phyloP scores from a whole-genome alignment of 2,888 invertebrate species.

The Nysson spinosus region DNA sequence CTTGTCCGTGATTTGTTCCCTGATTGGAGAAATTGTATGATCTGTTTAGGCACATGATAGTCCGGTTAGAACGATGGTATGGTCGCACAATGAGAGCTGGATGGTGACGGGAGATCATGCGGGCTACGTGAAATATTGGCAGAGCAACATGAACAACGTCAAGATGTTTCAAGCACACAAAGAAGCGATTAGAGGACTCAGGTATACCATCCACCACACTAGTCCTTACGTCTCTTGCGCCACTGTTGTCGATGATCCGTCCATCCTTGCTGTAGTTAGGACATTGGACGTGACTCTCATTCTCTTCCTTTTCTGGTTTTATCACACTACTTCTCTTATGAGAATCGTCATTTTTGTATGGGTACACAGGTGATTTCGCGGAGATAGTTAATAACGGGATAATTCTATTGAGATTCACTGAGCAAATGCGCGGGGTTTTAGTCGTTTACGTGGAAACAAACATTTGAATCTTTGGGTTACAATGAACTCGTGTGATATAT shows the following conservation, averaged over 20 bases:
- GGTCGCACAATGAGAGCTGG: slow-evolving; percentile 99
- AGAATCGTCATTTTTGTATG: slow-evolving; percentile 60
- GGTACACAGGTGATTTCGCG: slow-evolving; percentile 68
- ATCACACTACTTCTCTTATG: slow-evolving; percentile 40
- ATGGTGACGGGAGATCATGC: slow-evolving; percentile 99
- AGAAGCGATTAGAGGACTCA: slow-evolving; percentile 99
- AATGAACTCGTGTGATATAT: slow-evolving; percentile 10
- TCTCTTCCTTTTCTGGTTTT: slow-evolving; percentile 62
- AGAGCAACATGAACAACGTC: slow-evolving; percentile 99
- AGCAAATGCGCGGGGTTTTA: slow-evolving; percentile 5
- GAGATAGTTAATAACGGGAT: too few relatives aligned
- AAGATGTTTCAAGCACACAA: slow-evolving; percentile 99
- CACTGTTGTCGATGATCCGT: slow-evolving; percentile 65
- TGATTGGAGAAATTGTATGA: slow-evolving; percentile 14
- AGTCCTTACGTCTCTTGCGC: slow-evolving; percentile 75
- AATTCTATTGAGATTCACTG: slow-evolving; percentile 15
- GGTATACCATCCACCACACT: slow-evolving; percentile 82
- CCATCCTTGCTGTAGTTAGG: slow-evolving; percentile 61
- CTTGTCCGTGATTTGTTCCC: neutral
- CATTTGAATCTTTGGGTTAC: neutral
- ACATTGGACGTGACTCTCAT: slow-evolving; percentile 58
- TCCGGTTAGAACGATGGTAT: slow-evolving; percentile 99
- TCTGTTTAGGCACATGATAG: slow-evolving; percentile 95
- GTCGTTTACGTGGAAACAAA: slow-evolving; percentile 1
- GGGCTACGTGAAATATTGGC: slow-evolving; percentile 99